Percentiles rank a stretch among this genome's conserved stretches.
Evolutionary conservation across 2,113 vertebrate species (phyloP).

Genomic region (Sander vitreus): DNA sequence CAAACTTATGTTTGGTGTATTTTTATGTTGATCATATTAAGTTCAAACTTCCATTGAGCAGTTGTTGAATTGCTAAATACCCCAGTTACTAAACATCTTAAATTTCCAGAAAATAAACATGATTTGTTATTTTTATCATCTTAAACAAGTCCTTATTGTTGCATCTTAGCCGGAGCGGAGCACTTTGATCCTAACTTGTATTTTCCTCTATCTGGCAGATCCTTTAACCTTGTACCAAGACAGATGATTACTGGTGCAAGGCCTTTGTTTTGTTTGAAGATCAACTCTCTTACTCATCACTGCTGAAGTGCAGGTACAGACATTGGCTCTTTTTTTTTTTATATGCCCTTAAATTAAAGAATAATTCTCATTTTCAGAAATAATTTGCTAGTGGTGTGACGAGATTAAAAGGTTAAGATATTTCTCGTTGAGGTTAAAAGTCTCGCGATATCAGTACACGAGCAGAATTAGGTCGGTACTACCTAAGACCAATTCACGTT

Average conservation of each 20-base stretch:
- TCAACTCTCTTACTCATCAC: conserved; percentile 11
- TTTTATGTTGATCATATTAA: not conserved
- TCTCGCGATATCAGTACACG: no score
- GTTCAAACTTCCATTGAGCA: not conserved
- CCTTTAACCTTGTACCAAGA: conserved; percentile 16
- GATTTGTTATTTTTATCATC: not conserved
- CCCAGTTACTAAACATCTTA: not conserved
- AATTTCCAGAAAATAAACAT: not conserved
- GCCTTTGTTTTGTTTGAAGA: conserved; percentile 49
- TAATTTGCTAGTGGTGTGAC: not conserved
- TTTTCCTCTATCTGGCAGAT: conserved; percentile 56
- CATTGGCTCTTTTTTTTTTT: not conserved
- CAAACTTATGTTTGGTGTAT: not conserved
- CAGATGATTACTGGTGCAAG: conserved; percentile 40
- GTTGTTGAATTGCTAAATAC: not conserved
- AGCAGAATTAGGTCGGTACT: no score
- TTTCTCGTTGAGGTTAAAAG: no score
- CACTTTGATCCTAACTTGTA: conserved; percentile 9
- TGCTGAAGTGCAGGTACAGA: conserved; percentile 62
- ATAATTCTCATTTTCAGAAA: not conserved
- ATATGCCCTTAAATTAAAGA: not conserved
- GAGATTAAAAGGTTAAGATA: no score
- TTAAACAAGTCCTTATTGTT: not conserved
- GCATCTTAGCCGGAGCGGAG: not conserved
- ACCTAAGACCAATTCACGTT: no score